A percentile compares a stretch with the other conserved stretches of the same genome.
Evolutionary conservation across 1,140 invertebrate genomes (phyloP).

Genomic region (Hetaerina americana): DNA sequence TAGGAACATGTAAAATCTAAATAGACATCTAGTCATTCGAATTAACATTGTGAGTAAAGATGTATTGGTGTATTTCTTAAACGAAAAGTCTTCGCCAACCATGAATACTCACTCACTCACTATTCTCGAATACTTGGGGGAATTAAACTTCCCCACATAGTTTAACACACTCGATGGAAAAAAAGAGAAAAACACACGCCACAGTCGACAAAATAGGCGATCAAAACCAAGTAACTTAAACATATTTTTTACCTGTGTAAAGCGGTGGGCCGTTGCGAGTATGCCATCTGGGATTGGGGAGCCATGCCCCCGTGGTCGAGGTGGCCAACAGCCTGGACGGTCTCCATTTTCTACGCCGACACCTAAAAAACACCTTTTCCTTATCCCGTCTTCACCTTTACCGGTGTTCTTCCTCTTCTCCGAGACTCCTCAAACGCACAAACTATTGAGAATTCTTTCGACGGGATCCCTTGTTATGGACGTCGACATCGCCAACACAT

Average conservation of each 20-base stretch:
- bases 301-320: slow-evolving; percentile 20
- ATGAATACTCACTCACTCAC: too few relatives aligned
- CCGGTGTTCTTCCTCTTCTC: background rate
- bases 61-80: too few relatives aligned
- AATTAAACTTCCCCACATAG: too few relatives aligned
- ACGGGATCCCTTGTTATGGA: background rate
- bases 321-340: slow-evolving; percentile 16
- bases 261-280: slow-evolving; percentile 16
- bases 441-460: background rate
- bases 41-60: too few relatives aligned
- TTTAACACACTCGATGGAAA: too few relatives aligned
- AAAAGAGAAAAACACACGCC: too few relatives aligned
- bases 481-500: background rate
- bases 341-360: background rate
- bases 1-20: too few relatives aligned
- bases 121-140: too few relatives aligned
- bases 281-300: slow-evolving; percentile 21
- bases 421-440: background rate
- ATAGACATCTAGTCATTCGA: too few relatives aligned
- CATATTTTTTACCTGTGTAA: slow-evolving; percentile 21
- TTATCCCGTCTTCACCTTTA: background rate
- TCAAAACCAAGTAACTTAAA: too few relatives aligned
- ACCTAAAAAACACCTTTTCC: background rate
- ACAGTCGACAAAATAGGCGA: too few relatives aligned
- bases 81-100: too few relatives aligned